Conservation (phyloP, 2,797 vertebrate species). For the Onychomys arenicola region DNA sequence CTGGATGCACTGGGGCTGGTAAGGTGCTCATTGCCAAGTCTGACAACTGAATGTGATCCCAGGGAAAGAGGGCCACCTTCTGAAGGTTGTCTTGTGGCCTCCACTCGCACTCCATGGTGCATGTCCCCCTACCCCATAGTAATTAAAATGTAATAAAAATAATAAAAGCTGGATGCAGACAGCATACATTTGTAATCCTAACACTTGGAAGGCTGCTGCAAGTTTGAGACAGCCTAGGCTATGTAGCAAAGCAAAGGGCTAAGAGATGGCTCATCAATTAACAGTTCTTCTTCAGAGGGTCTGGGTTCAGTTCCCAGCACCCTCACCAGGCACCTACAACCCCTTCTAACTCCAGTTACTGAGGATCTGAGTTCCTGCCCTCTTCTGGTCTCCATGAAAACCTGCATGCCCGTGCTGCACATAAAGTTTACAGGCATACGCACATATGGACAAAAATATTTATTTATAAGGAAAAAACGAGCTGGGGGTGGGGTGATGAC, state of each 20-base stretch:
- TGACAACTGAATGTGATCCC: not conserved
- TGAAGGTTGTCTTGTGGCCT: not conserved
- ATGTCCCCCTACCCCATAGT: not conserved
- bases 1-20: not conserved
- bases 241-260: not conserved
- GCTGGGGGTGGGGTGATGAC: no score
- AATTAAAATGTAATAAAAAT: not conserved
- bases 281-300: not conserved
- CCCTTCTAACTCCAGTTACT: not conserved
- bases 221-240: not conserved
- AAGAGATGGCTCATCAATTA: not conserved
- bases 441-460: not conserved
- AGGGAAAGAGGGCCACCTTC: not conserved
- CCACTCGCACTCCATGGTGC: not conserved
- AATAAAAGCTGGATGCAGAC: not conserved
- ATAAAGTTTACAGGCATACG: not conserved
- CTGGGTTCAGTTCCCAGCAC: not conserved
- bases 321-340: not conserved
- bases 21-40: not conserved
- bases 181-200: not conserved
- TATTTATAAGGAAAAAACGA: not conserved
- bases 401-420: not conserved
- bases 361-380: not conserved
- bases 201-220: not conserved
- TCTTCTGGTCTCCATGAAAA: not conserved